Evolutionary conservation across 64 coral and sea anemone genomes (phyloP).

Genomic region (Pocillopora verrucosa): DNA sequence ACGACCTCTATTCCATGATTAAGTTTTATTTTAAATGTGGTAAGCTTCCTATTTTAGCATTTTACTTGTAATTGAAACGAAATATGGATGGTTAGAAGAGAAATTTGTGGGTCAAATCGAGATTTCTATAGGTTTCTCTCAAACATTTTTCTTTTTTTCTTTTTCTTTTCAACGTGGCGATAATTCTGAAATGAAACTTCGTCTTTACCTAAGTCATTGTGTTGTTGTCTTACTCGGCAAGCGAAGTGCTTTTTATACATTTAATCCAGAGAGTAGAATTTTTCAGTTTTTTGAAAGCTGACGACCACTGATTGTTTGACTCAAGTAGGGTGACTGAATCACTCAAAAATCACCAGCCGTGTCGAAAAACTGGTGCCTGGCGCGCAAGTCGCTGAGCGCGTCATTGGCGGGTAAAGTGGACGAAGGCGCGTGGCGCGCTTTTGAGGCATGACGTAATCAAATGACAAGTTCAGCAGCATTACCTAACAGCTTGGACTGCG

Average conservation of each 20-base stretch:
- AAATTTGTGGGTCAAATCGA: too few relatives aligned
- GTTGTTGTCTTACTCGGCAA: background rate
- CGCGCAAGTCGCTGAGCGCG: slow-evolving; percentile 12
- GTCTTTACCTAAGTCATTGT: too few relatives aligned
- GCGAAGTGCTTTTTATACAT: background rate
- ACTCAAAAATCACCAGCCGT: slow-evolving; percentile 16
- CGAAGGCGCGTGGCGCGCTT: background rate
- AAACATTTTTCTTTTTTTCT: too few relatives aligned
- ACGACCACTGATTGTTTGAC: background rate
- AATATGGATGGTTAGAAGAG: too few relatives aligned
- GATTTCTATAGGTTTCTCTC: too few relatives aligned
- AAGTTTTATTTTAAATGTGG: too few relatives aligned
- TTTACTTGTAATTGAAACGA: too few relatives aligned
- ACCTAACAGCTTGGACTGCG: slow-evolving; percentile 55
- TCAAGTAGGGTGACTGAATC: slow-evolving; percentile 36
- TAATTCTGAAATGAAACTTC: too few relatives aligned
- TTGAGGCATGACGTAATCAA: slow-evolving; percentile 68
- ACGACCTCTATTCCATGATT: too few relatives aligned
- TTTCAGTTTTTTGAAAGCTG: background rate
- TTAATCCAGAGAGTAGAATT: background rate
- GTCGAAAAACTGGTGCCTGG: background rate
- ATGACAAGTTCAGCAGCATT: slow-evolving; percentile 48
- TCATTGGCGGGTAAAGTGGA: slow-evolving; percentile 10
- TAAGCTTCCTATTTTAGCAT: too few relatives aligned
- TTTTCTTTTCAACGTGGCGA: too few relatives aligned